A percentile compares a stretch with the other conserved stretches of the same genome.
These are phyloP conservation scores for Oedothorax gibbosus DNA, from an alignment of 1,140 invertebrate species.

Conservation along the genomic window DNA sequence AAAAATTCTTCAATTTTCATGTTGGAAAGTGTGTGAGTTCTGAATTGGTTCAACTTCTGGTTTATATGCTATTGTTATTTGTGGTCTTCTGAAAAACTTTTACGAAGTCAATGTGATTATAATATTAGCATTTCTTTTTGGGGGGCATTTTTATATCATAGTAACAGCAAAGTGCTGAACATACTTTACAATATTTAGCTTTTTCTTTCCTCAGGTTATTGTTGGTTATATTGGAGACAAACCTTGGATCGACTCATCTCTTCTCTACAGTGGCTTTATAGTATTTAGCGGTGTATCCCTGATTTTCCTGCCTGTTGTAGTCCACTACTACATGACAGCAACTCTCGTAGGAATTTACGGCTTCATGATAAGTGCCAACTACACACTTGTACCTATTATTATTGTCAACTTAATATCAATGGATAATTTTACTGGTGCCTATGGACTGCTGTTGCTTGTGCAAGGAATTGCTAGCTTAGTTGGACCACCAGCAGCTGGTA, in stretches of 20 bases:
- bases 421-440: slow-evolving; percentile 89
- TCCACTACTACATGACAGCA: slow-evolving; percentile 76
- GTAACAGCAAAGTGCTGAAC: too few relatives aligned
- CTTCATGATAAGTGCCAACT: slow-evolving; percentile 87
- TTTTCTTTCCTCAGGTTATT: slow-evolving; percentile 76
- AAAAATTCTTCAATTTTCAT: too few relatives aligned
- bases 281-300: slow-evolving; percentile 79
- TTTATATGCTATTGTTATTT: too few relatives aligned
- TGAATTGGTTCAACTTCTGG: too few relatives aligned
- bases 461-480: slow-evolving; percentile 89
- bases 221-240: slow-evolving; percentile 89
- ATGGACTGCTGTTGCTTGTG: slow-evolving; percentile 86
- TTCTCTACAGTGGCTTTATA: slow-evolving; percentile 85
- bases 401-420: slow-evolving; percentile 85
- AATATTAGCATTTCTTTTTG: too few relatives aligned
- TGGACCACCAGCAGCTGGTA: slow-evolving; percentile 86
- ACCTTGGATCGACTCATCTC: slow-evolving; percentile 78
- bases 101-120: too few relatives aligned
- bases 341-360: slow-evolving; percentile 75
- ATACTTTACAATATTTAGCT: not conserved
- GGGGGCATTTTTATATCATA: too few relatives aligned
- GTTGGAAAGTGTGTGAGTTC: too few relatives aligned
- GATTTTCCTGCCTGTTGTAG: slow-evolving; percentile 78
- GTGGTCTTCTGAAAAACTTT: too few relatives aligned
- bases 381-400: slow-evolving; percentile 87